phyloP scores from a whole-genome alignment of 2,888 invertebrate genomes.

The Dynastes grantii region DNA sequence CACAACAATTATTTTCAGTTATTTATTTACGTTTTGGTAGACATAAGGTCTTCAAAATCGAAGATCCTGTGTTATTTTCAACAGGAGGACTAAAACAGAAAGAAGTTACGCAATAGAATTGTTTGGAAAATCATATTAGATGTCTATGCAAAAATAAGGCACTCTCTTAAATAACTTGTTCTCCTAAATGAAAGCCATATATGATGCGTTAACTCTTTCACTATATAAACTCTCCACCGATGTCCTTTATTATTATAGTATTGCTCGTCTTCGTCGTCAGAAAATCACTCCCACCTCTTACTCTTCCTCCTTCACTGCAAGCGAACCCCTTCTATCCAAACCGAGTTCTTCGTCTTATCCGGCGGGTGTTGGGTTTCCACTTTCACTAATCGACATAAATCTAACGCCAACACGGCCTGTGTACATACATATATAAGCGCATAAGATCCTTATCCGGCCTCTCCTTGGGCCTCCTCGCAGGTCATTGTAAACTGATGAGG shows the following conservation, averaged over 20 bases:
- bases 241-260: not conserved
- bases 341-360: conserved; percentile 52
- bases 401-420: conserved; percentile 40
- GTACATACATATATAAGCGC: conserved; percentile 41
- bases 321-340: conserved; percentile 17
- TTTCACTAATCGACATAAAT: conserved; percentile 63
- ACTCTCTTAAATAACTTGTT: not conserved
- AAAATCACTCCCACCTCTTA: conserved; percentile 25
- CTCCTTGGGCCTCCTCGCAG: conserved; percentile 61
- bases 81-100: too few species aligned
- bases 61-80: too few species aligned
- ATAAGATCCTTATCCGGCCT: conserved; percentile 40
- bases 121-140: too few species aligned
- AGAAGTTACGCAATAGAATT: too few species aligned
- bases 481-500: conserved; percentile 82
- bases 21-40: too few species aligned
- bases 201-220: not conserved
- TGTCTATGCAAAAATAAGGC: too few species aligned
- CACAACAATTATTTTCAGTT: too few species aligned
- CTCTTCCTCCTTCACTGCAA: not conserved
- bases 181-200: not conserved
- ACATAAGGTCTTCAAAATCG: too few species aligned
- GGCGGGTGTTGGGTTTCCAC: conserved; percentile 64
- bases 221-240: not conserved
- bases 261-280: not conserved